Base-by-base conservation (phyloP, 2,797 vertebrate genomes). In the Oreochromis mossambicus region DNA sequence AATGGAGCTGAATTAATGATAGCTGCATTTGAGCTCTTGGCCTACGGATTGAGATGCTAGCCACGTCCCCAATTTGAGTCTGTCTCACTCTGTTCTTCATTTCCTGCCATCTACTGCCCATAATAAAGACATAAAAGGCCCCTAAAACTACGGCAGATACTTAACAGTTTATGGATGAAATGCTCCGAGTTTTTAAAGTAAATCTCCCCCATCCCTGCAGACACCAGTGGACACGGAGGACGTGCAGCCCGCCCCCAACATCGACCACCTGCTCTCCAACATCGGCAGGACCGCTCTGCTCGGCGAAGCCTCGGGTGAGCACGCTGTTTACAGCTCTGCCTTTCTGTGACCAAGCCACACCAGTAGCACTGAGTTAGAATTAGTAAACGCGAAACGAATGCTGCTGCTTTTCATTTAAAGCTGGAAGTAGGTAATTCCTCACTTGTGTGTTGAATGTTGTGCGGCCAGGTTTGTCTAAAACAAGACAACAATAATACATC, bases 221-320 rank as follows among this genome's bases (percentile, higher is more conserved):
- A 99, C 98, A 5, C 98, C 98, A 0, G 97, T 98, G 92, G 98
- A 99, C 91, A 98, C 97, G 58, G 97, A 97, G 94, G 97, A 99
- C 78, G 94, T 97, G 13, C 98, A 98, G 90, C 97, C 97, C 0
- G 97, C 98, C 88, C 98, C 98, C 78, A 99, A 99, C 96, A 99
- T 99, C 4, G 98, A 99, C 95, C 99, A 99, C 93, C 97, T 99
- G 92, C 97, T 99, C 79, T 97, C 97, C 93, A 99, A 99, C 97
- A 99, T 99, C 17, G 98, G 98, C 92, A 96, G 98, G 95, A 98
- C 98, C 0, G 94, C 93, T 61, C 94, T 96, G 41, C 95, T 98
- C 2, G 96, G 97, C 2, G 98, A 99, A 85, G 97, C 97, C 41
- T 97, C 98, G 93, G 98, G 98, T 99, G 95, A 98, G 97, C 81